Evolutionary conservation across 2,797 vertebrate genomes (phyloP).

Genomic region (Sebastes oblongus): DNA sequence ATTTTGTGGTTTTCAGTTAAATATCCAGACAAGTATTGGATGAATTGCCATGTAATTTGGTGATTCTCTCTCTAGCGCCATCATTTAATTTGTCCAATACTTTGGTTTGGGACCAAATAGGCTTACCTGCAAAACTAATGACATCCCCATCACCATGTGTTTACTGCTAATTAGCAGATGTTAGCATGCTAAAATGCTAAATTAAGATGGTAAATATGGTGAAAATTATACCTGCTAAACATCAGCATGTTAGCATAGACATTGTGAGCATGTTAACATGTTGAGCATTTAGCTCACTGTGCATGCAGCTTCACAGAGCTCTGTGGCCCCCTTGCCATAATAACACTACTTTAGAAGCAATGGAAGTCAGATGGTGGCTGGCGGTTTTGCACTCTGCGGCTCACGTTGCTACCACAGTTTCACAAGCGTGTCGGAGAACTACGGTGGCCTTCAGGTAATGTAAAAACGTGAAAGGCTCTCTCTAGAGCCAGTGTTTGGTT

Average conservation of each 20-base stretch:
- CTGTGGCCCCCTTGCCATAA: too few species aligned
- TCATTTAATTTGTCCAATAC: neutral
- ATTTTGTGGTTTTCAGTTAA: neutral
- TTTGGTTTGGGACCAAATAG: neutral
- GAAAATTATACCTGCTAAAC: neutral
- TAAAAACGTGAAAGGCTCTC: too few species aligned
- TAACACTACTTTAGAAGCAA: too few species aligned
- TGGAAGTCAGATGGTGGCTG: fast-evolving
- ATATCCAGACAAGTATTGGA: neutral
- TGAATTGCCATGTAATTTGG: neutral
- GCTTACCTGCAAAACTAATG: neutral
- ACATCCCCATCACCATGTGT: neutral
- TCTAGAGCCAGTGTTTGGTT: too few species aligned
- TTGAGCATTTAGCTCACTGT: neutral
- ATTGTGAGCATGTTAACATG: neutral
- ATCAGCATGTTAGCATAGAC: neutral
- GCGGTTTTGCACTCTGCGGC: too few species aligned
- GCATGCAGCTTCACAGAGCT: neutral
- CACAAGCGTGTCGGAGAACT: too few species aligned
- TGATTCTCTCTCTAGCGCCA: neutral
- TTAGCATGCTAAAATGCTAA: neutral
- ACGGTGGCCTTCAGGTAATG: too few species aligned
- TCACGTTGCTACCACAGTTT: too few species aligned
- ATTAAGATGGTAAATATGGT: neutral
- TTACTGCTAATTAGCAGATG: neutral